Conservation (phyloP, 2,888 invertebrate species). For the Aricia artaxerxes region DNA sequence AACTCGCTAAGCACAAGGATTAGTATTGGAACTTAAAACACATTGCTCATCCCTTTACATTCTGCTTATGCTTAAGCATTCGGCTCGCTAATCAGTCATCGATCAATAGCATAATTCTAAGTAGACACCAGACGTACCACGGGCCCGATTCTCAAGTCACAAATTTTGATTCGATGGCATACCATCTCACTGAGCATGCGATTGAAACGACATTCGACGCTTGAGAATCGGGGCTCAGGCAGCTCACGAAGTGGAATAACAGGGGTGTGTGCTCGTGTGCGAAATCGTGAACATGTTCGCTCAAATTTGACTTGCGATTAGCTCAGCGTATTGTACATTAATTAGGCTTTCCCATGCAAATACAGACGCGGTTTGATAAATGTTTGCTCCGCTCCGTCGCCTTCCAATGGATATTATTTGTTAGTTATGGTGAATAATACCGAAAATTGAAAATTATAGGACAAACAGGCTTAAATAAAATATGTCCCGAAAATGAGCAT, state of each 20-base stretch:
- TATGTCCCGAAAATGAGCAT: too few species aligned
- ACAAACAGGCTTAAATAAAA: too few species aligned
- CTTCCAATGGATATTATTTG: neutral
- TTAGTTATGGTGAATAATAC: neutral
- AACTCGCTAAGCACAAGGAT: too few species aligned
- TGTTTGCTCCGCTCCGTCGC: neutral
- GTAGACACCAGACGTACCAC: neutral
- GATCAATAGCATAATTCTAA: neutral
- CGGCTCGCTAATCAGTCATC: neutral
- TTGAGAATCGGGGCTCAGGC: neutral
- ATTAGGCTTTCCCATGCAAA: neutral
- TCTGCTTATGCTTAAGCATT: neutral
- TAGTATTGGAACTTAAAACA: too few species aligned
- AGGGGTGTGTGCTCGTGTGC: neutral
- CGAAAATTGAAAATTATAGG: neutral
- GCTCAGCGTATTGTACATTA: neutral
- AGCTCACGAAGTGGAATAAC: conserved; percentile 6
- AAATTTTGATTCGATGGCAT: too few species aligned
- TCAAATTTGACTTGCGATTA: conserved; percentile 22
- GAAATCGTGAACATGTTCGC: conserved; percentile 24
- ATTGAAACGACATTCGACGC: neutral
- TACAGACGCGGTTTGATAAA: neutral
- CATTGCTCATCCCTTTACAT: neutral
- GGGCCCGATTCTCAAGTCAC: too few species aligned
- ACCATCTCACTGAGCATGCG: neutral